Percentiles rank a stretch among this genome's conserved stretches.
These are phyloP conservation scores for Emesis furor DNA, from an alignment of 2,888 invertebrate species.

Conservation along the genomic window DNA sequence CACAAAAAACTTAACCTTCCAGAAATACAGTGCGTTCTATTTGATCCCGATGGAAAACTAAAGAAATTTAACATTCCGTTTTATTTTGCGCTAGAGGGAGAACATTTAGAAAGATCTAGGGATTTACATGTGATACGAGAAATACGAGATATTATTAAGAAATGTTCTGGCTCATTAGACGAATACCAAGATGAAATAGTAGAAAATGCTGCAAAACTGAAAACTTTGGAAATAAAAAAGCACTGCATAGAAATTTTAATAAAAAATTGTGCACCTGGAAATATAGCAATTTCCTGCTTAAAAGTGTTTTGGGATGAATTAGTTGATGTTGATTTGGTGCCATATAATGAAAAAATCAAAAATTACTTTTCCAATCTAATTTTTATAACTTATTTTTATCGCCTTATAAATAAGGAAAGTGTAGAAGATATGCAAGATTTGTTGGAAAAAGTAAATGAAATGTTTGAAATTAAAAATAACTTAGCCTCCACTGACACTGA, in stretches of 20 bases:
- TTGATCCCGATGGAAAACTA: slow-evolving; percentile 96
- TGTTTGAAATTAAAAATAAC: slow-evolving; percentile 76
- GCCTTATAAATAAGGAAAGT: slow-evolving; percentile 82
- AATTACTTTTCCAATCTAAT: slow-evolving; percentile 84
- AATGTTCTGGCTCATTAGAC: slow-evolving; percentile 88
- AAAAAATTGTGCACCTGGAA: slow-evolving; percentile 93
- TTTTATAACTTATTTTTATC: slow-evolving; percentile 84
- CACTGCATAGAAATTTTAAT: slow-evolving; percentile 95
- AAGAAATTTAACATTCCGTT: slow-evolving; percentile 97
- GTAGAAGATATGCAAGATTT: slow-evolving; percentile 83
- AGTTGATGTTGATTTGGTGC: slow-evolving; percentile 74
- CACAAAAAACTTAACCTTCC: slow-evolving; percentile 92
- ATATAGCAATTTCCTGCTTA: slow-evolving; percentile 91
- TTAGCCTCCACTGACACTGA: slow-evolving; percentile 40
- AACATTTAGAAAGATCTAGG: slow-evolving; percentile 96
- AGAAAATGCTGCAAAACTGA: slow-evolving; percentile 92
- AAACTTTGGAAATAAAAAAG: slow-evolving; percentile 94
- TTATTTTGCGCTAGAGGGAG: slow-evolving; percentile 97
- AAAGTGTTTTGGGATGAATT: slow-evolving; percentile 88
- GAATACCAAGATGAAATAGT: slow-evolving; percentile 90
- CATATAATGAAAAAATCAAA: slow-evolving; percentile 80
- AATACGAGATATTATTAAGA: slow-evolving; percentile 93
- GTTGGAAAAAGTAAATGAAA: slow-evolving; percentile 79
- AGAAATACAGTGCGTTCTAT: slow-evolving; percentile 95
- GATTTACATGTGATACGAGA: slow-evolving; percentile 97